Evolutionary conservation across 1,140 invertebrate genomes (phyloP).

Genomic region (Ceratina japonica): DNA sequence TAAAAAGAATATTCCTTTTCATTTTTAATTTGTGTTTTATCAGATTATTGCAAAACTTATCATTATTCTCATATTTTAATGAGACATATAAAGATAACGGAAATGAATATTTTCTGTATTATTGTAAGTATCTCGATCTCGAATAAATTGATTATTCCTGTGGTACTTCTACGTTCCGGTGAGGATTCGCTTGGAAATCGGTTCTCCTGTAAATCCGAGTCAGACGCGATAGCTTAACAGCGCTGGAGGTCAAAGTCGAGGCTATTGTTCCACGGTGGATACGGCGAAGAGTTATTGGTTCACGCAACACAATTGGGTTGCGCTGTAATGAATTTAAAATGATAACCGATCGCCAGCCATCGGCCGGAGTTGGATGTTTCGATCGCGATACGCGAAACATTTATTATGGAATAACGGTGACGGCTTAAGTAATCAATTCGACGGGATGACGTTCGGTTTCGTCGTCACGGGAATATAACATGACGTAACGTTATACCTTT

Average conservation of each 20-base stretch:
- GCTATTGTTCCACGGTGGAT: conserved; percentile 6
- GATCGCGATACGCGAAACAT: background rate
- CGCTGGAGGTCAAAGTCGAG: conserved; percentile 1
- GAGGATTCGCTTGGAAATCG: conserved; percentile 4
- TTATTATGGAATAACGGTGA: conserved; percentile 17
- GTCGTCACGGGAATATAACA: conserved; percentile 13
- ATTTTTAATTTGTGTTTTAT: too few species aligned
- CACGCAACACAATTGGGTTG: conserved; percentile 41
- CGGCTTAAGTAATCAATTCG: conserved; percentile 22
- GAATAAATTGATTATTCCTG: conserved; percentile 15
- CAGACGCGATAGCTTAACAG: conserved; percentile 19
- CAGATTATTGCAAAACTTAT: too few species aligned
- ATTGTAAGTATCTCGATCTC: too few species aligned
- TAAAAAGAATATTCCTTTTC: too few species aligned
- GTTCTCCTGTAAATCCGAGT: conserved; percentile 3
- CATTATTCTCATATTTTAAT: too few species aligned
- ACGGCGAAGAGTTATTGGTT: conserved; percentile 42
- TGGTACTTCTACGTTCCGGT: background rate
- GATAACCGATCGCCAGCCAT: background rate
- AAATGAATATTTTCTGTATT: conserved; percentile 30
- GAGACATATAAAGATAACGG: background rate
- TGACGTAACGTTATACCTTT: background rate
- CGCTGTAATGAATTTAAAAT: conserved; percentile 56
- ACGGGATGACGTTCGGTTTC: background rate
- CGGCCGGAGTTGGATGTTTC: background rate